Conservation (phyloP, 2,113 vertebrate species). For the Narcine bancroftii region DNA sequence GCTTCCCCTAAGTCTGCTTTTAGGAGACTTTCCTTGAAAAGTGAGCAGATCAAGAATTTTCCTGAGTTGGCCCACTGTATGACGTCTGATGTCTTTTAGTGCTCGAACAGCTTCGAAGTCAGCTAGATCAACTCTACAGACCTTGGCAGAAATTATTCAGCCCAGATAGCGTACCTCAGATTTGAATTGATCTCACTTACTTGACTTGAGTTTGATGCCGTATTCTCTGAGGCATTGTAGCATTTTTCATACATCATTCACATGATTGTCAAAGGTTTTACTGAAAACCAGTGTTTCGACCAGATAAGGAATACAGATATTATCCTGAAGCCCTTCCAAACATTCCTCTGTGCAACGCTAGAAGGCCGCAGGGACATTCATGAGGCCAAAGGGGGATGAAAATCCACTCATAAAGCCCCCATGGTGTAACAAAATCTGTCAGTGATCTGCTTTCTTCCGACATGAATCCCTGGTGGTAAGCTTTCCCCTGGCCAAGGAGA, state of each 20-base stretch:
- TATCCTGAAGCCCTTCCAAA: slow-evolving; percentile 4
- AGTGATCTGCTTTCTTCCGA: too few species aligned
- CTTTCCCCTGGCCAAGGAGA: too few species aligned
- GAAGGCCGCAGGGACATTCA: slow-evolving; percentile 35
- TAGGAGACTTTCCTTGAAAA: too few species aligned
- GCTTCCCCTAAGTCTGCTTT: too few species aligned
- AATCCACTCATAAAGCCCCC: too few species aligned
- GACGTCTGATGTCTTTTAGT: slow-evolving; percentile 35
- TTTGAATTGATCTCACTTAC: too few species aligned
- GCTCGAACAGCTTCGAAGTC: slow-evolving; percentile 38
- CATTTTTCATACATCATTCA: neutral
- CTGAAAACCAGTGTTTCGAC: slow-evolving; percentile 28
- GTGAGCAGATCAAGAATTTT: neutral
- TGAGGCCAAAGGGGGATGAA: neutral
- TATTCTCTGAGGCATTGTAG: too few species aligned
- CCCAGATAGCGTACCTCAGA: too few species aligned
- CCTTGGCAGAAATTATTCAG: neutral
- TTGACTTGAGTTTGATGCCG: too few species aligned
- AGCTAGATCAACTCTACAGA: neutral
- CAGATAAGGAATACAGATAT: slow-evolving; percentile 32
- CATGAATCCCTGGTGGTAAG: too few species aligned
- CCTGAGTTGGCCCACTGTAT: slow-evolving; percentile 14
- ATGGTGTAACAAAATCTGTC: too few species aligned
- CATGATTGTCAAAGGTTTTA: slow-evolving; percentile 28
- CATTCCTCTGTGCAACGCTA: slow-evolving; percentile 34